phyloP scores from a whole-genome alignment of 2,113 vertebrate species.

The Acrocephalus arundinaceus region DNA sequence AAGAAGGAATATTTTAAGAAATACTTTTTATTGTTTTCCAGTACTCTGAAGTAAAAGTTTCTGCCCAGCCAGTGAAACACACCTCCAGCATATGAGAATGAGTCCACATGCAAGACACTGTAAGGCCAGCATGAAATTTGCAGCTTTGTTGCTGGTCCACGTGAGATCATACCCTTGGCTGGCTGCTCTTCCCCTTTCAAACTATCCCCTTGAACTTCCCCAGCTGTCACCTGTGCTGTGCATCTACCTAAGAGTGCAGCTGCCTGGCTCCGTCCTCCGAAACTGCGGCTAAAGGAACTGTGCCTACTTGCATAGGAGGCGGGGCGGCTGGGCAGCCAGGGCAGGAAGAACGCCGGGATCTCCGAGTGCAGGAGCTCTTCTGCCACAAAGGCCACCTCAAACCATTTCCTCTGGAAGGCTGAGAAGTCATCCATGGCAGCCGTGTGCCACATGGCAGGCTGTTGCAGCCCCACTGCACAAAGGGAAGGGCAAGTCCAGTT shows the following conservation, averaged over 20 bases:
- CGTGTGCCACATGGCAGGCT: constrained; percentile 80
- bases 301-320: constrained; percentile 98
- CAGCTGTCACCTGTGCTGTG: constrained; percentile 43
- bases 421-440: constrained; percentile 89
- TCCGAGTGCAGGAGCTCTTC: constrained; percentile 91
- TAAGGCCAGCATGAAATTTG: constrained; percentile 18
- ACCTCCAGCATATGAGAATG: neutral
- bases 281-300: constrained; percentile 99
- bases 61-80: constrained; percentile 13
- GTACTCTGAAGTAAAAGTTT: neutral
- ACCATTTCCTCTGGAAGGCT: constrained; percentile 97
- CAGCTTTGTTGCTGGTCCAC: constrained; percentile 19
- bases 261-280: constrained; percentile 98
- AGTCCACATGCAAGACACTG: neutral
- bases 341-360: constrained; percentile 91
- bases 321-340: constrained; percentile 95
- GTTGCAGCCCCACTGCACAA: constrained; percentile 70
- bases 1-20: neutral
- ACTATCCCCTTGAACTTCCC: neutral
- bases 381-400: constrained; percentile 92
- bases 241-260: constrained; percentile 94
- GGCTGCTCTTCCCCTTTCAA: constrained; percentile 41
- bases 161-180: constrained; percentile 44
- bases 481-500: neutral
- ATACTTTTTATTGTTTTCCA: neutral